Base-by-base conservation (phyloP, 2,888 invertebrate genomes). In the Spatulosminthurus flaviceps region DNA sequence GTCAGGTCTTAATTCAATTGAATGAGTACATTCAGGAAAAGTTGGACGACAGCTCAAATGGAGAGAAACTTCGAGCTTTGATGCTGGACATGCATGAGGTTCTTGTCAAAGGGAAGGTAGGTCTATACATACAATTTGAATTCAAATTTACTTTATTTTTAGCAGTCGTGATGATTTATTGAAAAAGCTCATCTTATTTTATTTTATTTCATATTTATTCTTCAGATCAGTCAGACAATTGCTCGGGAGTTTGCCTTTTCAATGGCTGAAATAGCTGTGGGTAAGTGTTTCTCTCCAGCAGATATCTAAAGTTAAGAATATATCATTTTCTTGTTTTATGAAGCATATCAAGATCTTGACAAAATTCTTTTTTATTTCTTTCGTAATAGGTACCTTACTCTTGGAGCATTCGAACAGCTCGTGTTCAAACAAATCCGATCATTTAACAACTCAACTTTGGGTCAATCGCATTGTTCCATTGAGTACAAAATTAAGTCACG, bases 231-330 rank as follows among this genome's bases (percentile, higher is more conserved):
- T 29, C 87, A 88, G 80, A 82, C 87, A 22, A 88, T 88, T n/a
- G 89, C 89, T 0, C 83, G 90, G 71, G 88, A 90, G 80, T 87
- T 90, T 75, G 87, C 90, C 13, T 89, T 87, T 83, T 88, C 88
- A 74, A 85, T 90, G 61, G 88, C 89, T 11, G 83, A 86, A 34
- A 81, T 85, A 28, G 85, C 86, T 61, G 86, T 86, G 29, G 86
- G 86, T 86, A 80, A 84, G 80, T 24, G 11, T 66, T 74, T 26
- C 28, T n/a, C 21, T 42, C 16, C 29, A 26, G 42, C 21, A 71
- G 22, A 22, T 13, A n/a, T 42, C 19, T 24, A 5, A 28, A 24
- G 5, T 69, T 69, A 24, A 22, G 11, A 67, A 67, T 24, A 21
- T n/a, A n/a, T n/a, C n/a, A n/a, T n/a, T n/a, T n/a, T n/a, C n/a